Base-by-base conservation (phyloP, 2,113 vertebrate species). In the Erpornis zantholeuca region DNA sequence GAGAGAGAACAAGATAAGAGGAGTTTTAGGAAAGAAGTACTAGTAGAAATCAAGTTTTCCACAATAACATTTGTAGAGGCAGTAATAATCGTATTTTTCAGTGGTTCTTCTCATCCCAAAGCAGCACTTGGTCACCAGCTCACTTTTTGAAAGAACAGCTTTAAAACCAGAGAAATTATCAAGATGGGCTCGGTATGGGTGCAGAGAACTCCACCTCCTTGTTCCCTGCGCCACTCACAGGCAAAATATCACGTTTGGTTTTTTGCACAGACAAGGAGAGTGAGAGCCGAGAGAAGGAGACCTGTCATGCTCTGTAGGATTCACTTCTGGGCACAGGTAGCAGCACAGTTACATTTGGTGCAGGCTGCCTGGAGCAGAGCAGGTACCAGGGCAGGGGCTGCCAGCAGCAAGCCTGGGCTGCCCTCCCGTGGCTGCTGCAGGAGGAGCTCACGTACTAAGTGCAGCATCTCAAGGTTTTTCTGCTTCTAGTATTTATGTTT, bases 401-500 rank as follows among this genome's bases (percentile, higher is more conserved):
- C 59, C 91, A 97, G 70, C 19, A 84, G 63, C 71, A 65, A 69
- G 88, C 53, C 86, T 76, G 44, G 61, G 80, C 89, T 96, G 97
- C 96, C 97, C 97, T 95, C 98, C 70, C 33, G 94, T 96, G 98
- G 96, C 92, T 16, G 64, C 10, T 15, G 5, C 1, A 0, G 15
- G 54, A 71, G 88, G 66, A 16, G 20, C 6, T 0, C n/a, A 31
- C 2, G 0, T 3, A 12, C 31, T 64, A 28, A 63, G 3, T 1
- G 12, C 24, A 19, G 56, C 15, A 14, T 8, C 49, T 47, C 25
- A 18, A 57, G 29, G 15, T 6, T 86, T 54, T 47, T 19, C 33
- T 61, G 33, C 10, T 64, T 68, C 45, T 15, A 36, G 6, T 10
- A 11, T 19, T 88, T 65, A 52, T 56, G 22, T 21, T 82, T 14